Conservation (phyloP, 2,113 vertebrate genomes). For the Leucoraja erinaceus region DNA sequence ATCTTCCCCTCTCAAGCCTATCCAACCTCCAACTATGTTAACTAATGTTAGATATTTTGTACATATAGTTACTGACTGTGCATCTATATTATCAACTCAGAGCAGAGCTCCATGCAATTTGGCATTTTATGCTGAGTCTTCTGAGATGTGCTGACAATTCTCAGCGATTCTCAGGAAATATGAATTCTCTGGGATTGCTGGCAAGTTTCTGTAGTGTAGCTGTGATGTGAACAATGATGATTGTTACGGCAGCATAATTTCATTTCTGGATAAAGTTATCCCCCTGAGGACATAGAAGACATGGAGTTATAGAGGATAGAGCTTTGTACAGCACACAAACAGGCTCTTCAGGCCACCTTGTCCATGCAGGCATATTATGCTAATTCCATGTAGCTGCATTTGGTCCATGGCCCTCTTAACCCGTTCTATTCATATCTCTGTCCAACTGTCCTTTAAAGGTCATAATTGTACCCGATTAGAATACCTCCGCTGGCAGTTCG, state of each 20-base stretch:
- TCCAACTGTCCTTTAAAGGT: too few relatives aligned
- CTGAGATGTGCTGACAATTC: neutral
- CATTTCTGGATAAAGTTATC: neutral
- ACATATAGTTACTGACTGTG: neutral
- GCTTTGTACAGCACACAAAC: too few relatives aligned
- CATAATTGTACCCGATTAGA: too few relatives aligned
- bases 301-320: too few relatives aligned
- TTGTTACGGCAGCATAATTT: neutral
- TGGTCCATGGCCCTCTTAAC: too few relatives aligned
- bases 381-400: too few relatives aligned
- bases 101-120: neutral
- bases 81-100: neutral
- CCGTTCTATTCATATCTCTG: too few relatives aligned
- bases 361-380: too few relatives aligned
- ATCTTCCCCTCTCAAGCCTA: too few relatives aligned
- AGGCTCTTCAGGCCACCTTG: too few relatives aligned
- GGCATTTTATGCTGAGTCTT: neutral
- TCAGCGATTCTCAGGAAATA: neutral
- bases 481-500: too few relatives aligned
- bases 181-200: neutral
- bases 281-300: neutral
- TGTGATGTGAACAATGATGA: neutral
- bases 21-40: neutral
- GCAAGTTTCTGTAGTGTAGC: neutral
- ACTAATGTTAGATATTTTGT: neutral